Evolutionary conservation across 2,113 vertebrate species (phyloP).

Genomic region (Cavia porcellus): DNA sequence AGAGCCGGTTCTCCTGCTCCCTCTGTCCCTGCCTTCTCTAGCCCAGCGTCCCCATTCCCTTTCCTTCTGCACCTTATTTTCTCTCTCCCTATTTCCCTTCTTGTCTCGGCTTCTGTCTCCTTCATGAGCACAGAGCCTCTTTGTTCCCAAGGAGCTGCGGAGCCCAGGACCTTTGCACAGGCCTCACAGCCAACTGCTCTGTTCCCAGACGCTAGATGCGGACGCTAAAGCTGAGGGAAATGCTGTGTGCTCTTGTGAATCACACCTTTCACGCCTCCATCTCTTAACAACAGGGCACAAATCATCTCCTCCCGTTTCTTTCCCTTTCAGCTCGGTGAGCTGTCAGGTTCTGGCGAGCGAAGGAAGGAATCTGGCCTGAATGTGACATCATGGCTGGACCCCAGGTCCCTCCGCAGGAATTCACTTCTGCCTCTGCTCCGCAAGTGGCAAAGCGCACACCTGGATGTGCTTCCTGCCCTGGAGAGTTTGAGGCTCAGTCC

Average conservation of each 20-base stretch:
- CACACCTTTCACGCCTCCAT: not conserved
- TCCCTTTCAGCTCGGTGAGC: not conserved
- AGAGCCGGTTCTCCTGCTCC: no score
- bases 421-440: not conserved
- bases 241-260: not conserved
- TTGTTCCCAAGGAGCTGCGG: not conserved
- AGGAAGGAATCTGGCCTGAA: not conserved
- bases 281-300: not conserved
- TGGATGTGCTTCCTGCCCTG: not conserved
- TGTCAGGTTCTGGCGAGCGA: not conserved
- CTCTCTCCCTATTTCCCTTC: not conserved
- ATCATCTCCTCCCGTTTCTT: not conserved
- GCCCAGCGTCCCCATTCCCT: not conserved
- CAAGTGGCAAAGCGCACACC: not conserved
- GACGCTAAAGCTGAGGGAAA: not conserved
- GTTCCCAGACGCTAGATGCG: not conserved
- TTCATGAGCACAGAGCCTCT: not conserved
- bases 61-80: not conserved
- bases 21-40: not conserved
- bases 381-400: not conserved
- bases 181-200: not conserved
- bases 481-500: slow-evolving; percentile 2
- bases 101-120: not conserved
- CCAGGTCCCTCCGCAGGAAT: not conserved
- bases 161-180: not conserved